Percentiles rank a stretch among this genome's conserved stretches.
Evolutionary conservation across 2,888 invertebrate species (phyloP).

Genomic region (Malthinus seriepunctatus): DNA sequence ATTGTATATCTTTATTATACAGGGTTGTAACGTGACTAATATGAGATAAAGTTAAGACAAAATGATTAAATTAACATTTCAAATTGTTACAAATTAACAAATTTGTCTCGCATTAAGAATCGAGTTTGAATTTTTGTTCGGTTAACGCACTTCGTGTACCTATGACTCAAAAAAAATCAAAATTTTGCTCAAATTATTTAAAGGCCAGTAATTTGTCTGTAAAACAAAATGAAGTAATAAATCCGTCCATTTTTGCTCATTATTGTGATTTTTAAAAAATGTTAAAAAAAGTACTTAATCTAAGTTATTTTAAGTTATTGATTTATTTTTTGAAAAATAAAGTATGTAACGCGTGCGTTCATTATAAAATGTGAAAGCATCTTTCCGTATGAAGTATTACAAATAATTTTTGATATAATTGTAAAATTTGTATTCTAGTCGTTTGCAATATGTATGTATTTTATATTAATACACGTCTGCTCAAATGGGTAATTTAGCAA

Average conservation of each 20-base stretch:
- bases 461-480: constrained; percentile 44
- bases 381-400: constrained; percentile 28
- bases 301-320: not conserved
- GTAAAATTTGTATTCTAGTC: constrained; percentile 45
- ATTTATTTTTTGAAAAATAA: constrained; percentile 4
- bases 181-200: too few species aligned
- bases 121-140: too few species aligned
- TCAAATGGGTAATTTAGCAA: constrained; percentile 39
- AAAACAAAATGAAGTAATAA: not conserved
- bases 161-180: too few species aligned
- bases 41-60: too few species aligned
- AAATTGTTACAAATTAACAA: too few species aligned
- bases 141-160: too few species aligned
- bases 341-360: constrained; percentile 2
- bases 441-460: constrained; percentile 46
- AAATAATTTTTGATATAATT: constrained; percentile 35
- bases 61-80: too few species aligned
- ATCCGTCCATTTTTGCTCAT: constrained; percentile 3
- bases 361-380: constrained; percentile 15
- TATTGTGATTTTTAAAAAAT: constrained; percentile 2
- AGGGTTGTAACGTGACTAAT: too few species aligned
- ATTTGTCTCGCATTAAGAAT: too few species aligned
- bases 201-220: too few species aligned
- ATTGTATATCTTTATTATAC: too few species aligned
- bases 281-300: not conserved